Base-by-base conservation (phyloP, 2,888 invertebrate genomes). In the Buathra laborator region DNA sequence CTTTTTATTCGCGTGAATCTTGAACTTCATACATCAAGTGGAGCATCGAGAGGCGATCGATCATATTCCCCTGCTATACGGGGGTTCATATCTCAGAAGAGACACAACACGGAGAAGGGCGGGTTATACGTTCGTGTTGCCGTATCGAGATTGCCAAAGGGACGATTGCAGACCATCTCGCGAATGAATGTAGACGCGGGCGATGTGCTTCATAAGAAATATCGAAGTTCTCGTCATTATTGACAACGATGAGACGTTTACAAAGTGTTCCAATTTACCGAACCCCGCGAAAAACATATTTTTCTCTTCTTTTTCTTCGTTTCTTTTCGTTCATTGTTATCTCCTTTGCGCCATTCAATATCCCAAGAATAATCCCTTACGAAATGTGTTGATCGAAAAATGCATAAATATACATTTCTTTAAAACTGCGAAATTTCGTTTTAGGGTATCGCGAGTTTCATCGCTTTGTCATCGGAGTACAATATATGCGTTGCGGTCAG, bases 401-500 rank as follows among this genome's bases (percentile, higher is more conserved):
- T 16, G 0, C n/a, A 51, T 51, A 51, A n/a, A n/a, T 51, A 6
- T n/a, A 0, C 6, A n/a, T 51, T 32, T 32, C 6, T 1, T 37
- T n/a, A 16, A 19, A 6, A 9, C n/a, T 19, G 56, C 2, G 1
- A 32, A 29, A 64, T 32, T 62, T 76, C 70, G 19, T 82, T 77
- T 16, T 91, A 95, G 95, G 95, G 95, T 19, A 95, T 95, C 51
- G 96, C 95, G 89, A 96, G 94, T 93, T 96, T 94, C 93, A 95
- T 93, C 89, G 93, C 94, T 51, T 93, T 94, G 64, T 94, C 95
- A 4, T 93, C 93, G 46, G 93, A 93, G 56, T 93, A 94, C 77
- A 94, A 94, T 80, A 95, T 95, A 86, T 95, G 95, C 92, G 94
- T 95, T 71, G 95, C 95, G 0, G 94, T 94, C 29, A 94, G 95